Base-by-base conservation (phyloP, 2,888 invertebrate genomes). In the Erebia epiphron region DNA sequence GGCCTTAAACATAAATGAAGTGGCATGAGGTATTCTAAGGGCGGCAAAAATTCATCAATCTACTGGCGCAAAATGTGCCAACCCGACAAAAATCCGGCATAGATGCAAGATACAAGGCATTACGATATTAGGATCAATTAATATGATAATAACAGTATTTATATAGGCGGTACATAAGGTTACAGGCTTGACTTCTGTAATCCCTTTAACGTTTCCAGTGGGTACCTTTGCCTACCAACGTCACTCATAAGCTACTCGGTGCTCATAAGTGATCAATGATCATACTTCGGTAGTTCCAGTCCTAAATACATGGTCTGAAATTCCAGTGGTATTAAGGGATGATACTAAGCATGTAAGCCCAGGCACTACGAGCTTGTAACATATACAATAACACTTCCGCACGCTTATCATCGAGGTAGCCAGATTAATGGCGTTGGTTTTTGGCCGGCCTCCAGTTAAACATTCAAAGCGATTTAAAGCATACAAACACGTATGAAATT, bases 381-480 rank as follows among this genome's bases (percentile, higher is more conserved):
- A 62, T 66, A 62, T 62, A 70, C n/a, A n/a, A n/a, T n/a, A n/a
- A n/a, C 67, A 74, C 78, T 79, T 79, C 79, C 78, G 78, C 69
- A 75, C 75, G 79, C 79, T 73, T 73, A 75, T 69, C 76, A 77
- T 72, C 77, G 68, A 74, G 71, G 72, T 73, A 75, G 71, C 70
- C 72, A 69, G 73, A 77, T 77, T 75, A 76, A 82, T 76, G 78
- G 79, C 79, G 77, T 72, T 75, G 84, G 83, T 83, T 84, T 85
- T 90, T 92, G 92, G 91, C 89, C 49, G 71, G 69, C 65, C 75
- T 83, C 91, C 91, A 92, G 86, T 79, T 87, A 89, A 89, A 87
- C 91, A 88, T 90, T 91, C 90, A 87, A 67, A 82, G 76, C 86
- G 83, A 82, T 83, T 83, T 82, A 79, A 85, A 83, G 80, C 79